Conservation (phyloP, 2,797 vertebrate genomes). For the Artibeus lituratus region DNA sequence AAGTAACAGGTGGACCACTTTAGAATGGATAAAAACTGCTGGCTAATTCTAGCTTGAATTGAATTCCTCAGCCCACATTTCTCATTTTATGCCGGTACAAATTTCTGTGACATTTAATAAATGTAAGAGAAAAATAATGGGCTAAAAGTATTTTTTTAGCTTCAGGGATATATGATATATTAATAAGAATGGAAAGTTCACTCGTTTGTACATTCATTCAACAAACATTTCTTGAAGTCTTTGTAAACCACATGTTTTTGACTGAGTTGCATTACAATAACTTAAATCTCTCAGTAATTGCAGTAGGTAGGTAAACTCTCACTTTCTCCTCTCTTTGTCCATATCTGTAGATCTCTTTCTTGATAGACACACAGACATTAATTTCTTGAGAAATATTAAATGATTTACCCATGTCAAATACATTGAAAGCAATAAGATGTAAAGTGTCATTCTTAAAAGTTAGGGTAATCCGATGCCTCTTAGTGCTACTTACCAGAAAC, state of each 20-base stretch:
- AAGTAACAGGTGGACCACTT: constrained; percentile 58
- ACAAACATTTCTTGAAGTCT: not conserved
- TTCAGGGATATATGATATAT: not conserved
- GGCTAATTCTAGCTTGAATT: constrained; percentile 19
- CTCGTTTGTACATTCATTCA: not conserved
- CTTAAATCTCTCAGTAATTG: not conserved
- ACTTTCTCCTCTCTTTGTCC: not conserved
- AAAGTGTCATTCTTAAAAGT: not conserved
- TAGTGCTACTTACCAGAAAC: not conserved
- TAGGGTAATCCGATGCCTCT: not conserved
- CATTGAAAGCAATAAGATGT: not conserved
- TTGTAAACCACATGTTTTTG: not conserved
- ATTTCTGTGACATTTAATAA: constrained; percentile 35
- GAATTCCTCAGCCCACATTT: not conserved
- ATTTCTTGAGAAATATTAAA: not conserved
- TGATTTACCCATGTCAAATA: not conserved
- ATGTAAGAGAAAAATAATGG: constrained; percentile 9
- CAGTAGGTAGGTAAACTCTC: fast-evolving
- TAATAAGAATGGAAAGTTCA: not conserved
- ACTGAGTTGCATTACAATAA: not conserved
- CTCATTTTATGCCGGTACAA: constrained; percentile 20
- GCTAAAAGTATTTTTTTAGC: not conserved
- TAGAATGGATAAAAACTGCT: constrained; percentile 23
- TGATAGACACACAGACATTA: too few species aligned
- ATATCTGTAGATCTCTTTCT: not conserved